Percentiles rank a stretch among this genome's conserved stretches.
phyloP scores from a whole-genome alignment of 1,140 invertebrate species.

The Archegozetes longisetosus region DNA sequence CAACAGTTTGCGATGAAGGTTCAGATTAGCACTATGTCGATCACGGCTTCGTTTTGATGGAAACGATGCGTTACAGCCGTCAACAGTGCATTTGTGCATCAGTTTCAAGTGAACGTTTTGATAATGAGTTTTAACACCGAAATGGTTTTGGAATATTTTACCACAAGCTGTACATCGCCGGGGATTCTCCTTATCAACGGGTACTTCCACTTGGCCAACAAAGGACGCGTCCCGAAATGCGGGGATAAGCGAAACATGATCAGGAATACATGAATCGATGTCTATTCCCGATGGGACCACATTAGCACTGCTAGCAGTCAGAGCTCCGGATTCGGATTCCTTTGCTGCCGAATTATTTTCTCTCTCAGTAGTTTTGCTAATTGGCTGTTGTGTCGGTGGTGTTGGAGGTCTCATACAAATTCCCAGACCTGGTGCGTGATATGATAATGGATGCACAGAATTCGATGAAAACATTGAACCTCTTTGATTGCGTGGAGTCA shows the following conservation, averaged over 20 bases:
- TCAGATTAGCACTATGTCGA: slow-evolving; percentile 77
- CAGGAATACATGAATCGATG: slow-evolving; percentile 10
- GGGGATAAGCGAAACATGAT: slow-evolving; percentile 13
- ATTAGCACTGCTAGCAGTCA: slow-evolving; percentile 6
- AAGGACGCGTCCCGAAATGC: slow-evolving; percentile 22
- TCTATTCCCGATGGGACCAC: slow-evolving; percentile 8
- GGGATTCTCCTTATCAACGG: slow-evolving; percentile 66
- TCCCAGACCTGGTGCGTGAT: slow-evolving; percentile 23
- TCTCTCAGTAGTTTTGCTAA: neutral
- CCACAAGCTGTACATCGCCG: slow-evolving; percentile 75
- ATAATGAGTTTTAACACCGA: slow-evolving; percentile 87
- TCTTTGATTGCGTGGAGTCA: neutral
- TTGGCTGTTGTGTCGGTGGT: neutral
- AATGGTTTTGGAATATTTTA: slow-evolving; percentile 85
- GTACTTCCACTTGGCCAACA: slow-evolving; percentile 37
- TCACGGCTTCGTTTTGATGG: slow-evolving; percentile 85
- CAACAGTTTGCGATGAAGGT: slow-evolving; percentile 70
- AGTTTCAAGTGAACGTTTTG: slow-evolving; percentile 88
- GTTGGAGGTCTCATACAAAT: slow-evolving; percentile 13
- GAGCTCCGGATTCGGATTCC: neutral
- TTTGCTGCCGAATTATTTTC: neutral
- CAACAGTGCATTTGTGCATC: slow-evolving; percentile 87
- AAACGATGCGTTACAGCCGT: slow-evolving; percentile 89
- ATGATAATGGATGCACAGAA: slow-evolving; percentile 16
- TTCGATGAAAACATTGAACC: neutral